Evolutionary conservation across 2,113 vertebrate genomes (phyloP).

Genomic region (Pelodiscus sinensis): DNA sequence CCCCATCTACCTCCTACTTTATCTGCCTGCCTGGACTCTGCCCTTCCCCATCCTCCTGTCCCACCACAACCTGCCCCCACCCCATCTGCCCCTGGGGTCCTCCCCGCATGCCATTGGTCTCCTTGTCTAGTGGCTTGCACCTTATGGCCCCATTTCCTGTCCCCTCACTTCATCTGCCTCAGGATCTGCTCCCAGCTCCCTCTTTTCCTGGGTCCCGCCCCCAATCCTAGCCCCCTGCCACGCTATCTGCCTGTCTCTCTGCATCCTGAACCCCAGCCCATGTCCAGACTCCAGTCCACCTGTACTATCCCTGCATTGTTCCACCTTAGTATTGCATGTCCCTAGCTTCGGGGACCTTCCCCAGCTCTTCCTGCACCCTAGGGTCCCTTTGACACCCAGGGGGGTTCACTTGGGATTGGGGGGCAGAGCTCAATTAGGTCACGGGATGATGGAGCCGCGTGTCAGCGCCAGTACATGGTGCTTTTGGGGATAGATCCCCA

Average conservation of each 20-base stretch:
- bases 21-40: too few species aligned
- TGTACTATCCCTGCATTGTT: background rate
- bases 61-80: too few species aligned
- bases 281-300: too few species aligned
- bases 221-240: too few species aligned
- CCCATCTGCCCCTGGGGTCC: background rate
- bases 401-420: background rate
- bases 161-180: slow-evolving; percentile 53
- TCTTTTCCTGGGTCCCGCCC: slow-evolving; percentile 46
- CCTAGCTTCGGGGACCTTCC: background rate
- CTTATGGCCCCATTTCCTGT: slow-evolving; percentile 23
- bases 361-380: background rate
- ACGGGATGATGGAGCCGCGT: background rate
- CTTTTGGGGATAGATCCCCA: background rate
- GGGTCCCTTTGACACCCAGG: background rate
- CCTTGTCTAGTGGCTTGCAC: background rate
- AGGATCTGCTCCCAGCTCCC: slow-evolving; percentile 43
- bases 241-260: too few species aligned
- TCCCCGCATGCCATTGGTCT: slow-evolving; percentile 24
- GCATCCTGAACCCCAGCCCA: background rate
- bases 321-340: background rate
- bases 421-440: too few species aligned
- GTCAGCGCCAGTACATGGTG: background rate
- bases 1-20: background rate
- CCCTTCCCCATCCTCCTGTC: background rate